phyloP scores from a whole-genome alignment of 2,888 invertebrate genomes.

The Eucera pruinosa region DNA sequence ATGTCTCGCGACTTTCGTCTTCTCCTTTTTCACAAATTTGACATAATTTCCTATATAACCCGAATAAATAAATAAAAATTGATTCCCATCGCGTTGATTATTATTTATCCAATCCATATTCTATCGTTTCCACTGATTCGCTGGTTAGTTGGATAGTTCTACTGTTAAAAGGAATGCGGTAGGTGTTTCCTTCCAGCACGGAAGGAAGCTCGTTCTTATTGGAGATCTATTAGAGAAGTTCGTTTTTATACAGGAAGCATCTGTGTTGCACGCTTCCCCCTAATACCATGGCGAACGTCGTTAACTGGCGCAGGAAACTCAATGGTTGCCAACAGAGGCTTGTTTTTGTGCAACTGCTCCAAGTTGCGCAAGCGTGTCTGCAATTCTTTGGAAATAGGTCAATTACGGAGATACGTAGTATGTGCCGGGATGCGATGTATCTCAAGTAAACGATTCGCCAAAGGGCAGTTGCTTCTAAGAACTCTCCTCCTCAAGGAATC shows the following conservation, averaged over 20 bases:
- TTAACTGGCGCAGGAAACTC: background rate
- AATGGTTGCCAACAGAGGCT: constrained; percentile 6
- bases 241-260: background rate
- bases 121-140: no score
- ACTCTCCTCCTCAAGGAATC: background rate
- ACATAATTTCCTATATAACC: no score
- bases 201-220: no score
- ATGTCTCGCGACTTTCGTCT: no score
- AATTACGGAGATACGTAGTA: constrained; percentile 51
- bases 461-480: constrained; percentile 4
- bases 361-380: constrained; percentile 64
- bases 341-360: constrained; percentile 26
- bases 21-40: no score
- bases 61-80: no score
- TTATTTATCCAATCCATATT: no score
- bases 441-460: constrained; percentile 20
- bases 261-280: background rate
- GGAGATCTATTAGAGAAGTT: background rate
- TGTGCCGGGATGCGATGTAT: constrained; percentile 28
- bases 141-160: no score
- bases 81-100: no score
- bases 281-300: background rate
- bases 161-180: no score
- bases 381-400: constrained; percentile 63
- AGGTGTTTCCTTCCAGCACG: no score